A percentile compares a stretch with the other conserved stretches of the same genome.
Conservation (phyloP, 2,888 invertebrate species). For the Acleris sparsana region DNA sequence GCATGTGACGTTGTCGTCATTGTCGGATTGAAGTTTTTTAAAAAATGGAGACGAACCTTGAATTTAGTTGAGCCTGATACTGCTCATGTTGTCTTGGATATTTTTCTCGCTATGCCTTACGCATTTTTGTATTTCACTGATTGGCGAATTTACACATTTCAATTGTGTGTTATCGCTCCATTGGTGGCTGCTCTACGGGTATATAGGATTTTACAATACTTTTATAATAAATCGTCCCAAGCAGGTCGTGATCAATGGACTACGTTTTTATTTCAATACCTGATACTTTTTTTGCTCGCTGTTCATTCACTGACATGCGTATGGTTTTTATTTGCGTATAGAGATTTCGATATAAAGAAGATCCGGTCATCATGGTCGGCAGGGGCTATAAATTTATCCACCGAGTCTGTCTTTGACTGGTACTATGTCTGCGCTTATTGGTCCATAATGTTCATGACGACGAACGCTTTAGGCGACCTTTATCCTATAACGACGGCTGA, state of each 20-base stretch:
- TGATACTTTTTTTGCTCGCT: slow-evolving; percentile 69
- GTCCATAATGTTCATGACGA: slow-evolving; percentile 75
- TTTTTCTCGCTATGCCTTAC: slow-evolving; percentile 67
- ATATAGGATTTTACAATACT: slow-evolving; percentile 72
- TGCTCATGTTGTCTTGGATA: slow-evolving; percentile 60
- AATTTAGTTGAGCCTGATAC: slow-evolving; percentile 74
- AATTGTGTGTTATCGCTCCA: slow-evolving; percentile 66
- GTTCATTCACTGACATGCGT: slow-evolving; percentile 77
- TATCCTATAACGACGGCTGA: slow-evolving; percentile 73
- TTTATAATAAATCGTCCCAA: slow-evolving; percentile 70
- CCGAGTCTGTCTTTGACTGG: slow-evolving; percentile 70
- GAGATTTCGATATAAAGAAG: slow-evolving; percentile 60
- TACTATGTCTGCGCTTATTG: slow-evolving; percentile 76
- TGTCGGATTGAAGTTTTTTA: slow-evolving; percentile 69
- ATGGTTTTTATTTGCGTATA: slow-evolving; percentile 74
- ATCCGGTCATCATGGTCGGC: slow-evolving; percentile 70
- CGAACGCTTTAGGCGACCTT: slow-evolving; percentile 74
- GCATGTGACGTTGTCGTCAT: slow-evolving; percentile 64
- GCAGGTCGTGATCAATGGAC: slow-evolving; percentile 79
- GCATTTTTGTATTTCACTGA: slow-evolving; percentile 63
- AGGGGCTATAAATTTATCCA: slow-evolving; percentile 64
- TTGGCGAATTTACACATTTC: slow-evolving; percentile 46
- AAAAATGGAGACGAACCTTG: slow-evolving; percentile 73
- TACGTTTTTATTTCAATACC: slow-evolving; percentile 75
- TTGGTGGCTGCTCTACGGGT: slow-evolving; percentile 67